phyloP scores from a whole-genome alignment of 2,113 vertebrate genomes.

The Harpagus bidentatus region DNA sequence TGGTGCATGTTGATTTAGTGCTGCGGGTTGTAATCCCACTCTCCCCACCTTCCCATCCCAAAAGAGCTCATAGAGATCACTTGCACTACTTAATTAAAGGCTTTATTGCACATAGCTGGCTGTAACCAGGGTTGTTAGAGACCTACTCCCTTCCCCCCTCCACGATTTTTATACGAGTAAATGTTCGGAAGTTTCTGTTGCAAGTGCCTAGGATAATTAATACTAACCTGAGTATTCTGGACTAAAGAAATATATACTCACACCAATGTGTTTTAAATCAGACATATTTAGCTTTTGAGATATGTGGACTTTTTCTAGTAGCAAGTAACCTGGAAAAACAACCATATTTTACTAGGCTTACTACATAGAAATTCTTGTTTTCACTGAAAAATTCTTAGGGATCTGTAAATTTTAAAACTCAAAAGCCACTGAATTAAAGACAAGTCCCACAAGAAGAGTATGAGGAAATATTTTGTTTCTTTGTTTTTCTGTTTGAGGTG shows the following conservation, averaged over 20 bases:
- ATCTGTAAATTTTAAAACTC: background rate
- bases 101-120: slow-evolving; percentile 50
- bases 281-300: background rate
- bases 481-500: background rate
- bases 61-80: slow-evolving; percentile 42
- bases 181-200: background rate
- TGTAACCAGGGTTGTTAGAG: slow-evolving; percentile 54
- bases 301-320: background rate
- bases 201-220: background rate
- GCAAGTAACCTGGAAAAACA: background rate
- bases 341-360: background rate
- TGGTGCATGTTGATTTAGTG: slow-evolving; percentile 62
- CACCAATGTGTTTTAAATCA: background rate
- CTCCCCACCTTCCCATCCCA: slow-evolving; percentile 44
- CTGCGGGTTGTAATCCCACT: slow-evolving; percentile 38
- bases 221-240: background rate
- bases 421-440: background rate
- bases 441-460: background rate
- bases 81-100: slow-evolving; percentile 62
- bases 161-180: slow-evolving; percentile 9
- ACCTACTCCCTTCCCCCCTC: background rate
- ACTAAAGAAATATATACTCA: background rate
- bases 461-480: background rate
- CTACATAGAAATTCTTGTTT: background rate
- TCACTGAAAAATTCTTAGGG: background rate